These are phyloP conservation scores for Enoplosus armatus DNA, from an alignment of 2,797 vertebrate species.

Conservation along the genomic window DNA sequence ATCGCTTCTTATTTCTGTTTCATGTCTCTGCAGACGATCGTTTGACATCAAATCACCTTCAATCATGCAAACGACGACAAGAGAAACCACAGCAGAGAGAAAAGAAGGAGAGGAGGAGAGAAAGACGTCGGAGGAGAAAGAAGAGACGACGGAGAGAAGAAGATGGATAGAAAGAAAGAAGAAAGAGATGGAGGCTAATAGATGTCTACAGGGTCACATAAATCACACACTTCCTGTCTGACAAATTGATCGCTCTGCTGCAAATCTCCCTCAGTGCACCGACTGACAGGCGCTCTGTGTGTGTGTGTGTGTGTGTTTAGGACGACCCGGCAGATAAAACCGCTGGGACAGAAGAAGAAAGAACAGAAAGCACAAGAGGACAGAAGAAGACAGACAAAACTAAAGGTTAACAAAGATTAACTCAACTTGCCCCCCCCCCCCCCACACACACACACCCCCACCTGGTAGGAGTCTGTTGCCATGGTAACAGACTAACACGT, in stretches of 20 bases:
- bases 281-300: slow-evolving; percentile 16
- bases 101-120: not conserved
- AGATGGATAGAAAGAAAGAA: not conserved
- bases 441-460: no score
- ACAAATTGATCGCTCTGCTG: slow-evolving; percentile 88
- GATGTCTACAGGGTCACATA: slow-evolving; percentile 48
- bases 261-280: slow-evolving; percentile 57
- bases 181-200: slow-evolving; percentile 27
- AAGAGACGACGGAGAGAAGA: not conserved
- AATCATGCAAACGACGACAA: not conserved
- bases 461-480: no score
- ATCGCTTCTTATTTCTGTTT: not conserved
- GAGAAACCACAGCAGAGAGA: not conserved
- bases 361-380: not conserved
- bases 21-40: not conserved
- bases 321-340: not conserved
- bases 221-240: slow-evolving; percentile 41
- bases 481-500: no score
- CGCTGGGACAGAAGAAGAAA: not conserved
- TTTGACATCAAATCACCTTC: slow-evolving; percentile 1
- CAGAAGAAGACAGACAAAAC: not conserved
- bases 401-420: no score
- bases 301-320: not conserved
- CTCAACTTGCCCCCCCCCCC: no score
- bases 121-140: not conserved